A percentile compares a stretch with the other conserved stretches of the same genome.
These are phyloP conservation scores for Chascanopsetta lugubris DNA, from an alignment of 2,113 vertebrate species.

Conservation along the genomic window DNA sequence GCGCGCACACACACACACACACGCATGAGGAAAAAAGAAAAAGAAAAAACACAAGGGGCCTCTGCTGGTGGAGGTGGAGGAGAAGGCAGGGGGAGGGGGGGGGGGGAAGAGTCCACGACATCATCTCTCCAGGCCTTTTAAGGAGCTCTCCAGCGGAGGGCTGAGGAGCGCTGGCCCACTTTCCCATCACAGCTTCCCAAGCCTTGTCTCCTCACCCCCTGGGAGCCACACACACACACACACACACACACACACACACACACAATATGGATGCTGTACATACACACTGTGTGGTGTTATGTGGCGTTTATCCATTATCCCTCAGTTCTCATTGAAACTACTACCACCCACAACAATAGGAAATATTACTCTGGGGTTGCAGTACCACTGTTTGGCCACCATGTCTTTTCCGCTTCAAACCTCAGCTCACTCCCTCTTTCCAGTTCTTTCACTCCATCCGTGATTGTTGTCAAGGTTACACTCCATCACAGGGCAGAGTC, in stretches of 20 bases:
- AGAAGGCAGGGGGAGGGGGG: constrained; percentile 43
- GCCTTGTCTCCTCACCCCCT: constrained; percentile 54
- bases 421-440: too few relatives aligned
- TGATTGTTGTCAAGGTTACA: constrained; percentile 40
- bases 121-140: constrained; percentile 84
- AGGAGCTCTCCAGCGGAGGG: constrained; percentile 81
- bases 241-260: constrained; percentile 15
- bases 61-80: constrained; percentile 28
- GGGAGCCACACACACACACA: constrained; percentile 56
- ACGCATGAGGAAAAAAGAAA: too few relatives aligned
- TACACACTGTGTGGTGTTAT: too few relatives aligned
- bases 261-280: constrained; percentile 31
- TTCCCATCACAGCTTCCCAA: constrained; percentile 75
- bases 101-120: constrained; percentile 71
- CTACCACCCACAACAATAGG: background rate
- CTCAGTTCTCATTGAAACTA: too few relatives aligned
- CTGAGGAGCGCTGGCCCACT: constrained; percentile 75
- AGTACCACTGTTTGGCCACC: too few relatives aligned
- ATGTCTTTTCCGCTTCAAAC: too few relatives aligned
- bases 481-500: constrained; percentile 28
- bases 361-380: too few relatives aligned
- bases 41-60: constrained; percentile 36
- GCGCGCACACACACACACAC: too few relatives aligned
- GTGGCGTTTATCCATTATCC: too few relatives aligned
- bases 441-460: too few relatives aligned